These are phyloP conservation scores for Pentalonia nigronervosa DNA, from an alignment of 1,140 invertebrate genomes.

Conservation along the genomic window DNA sequence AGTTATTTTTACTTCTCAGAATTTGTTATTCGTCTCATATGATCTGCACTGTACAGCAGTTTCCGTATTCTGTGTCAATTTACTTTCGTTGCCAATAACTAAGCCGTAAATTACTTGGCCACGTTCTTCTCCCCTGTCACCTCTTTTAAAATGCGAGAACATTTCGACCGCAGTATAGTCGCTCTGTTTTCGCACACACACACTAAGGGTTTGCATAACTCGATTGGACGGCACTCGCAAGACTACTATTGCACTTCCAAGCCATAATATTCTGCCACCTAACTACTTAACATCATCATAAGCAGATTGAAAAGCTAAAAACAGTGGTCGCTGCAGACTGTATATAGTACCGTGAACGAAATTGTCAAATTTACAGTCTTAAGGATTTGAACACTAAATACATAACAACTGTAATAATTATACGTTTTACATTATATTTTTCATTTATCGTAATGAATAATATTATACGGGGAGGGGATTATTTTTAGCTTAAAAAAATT, in stretches of 20 bases:
- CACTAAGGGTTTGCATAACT: not conserved
- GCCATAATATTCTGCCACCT: constrained; percentile 2
- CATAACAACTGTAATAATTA: not conserved
- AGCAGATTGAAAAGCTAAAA: constrained; percentile 27
- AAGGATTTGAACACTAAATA: not conserved
- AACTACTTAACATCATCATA: not conserved
- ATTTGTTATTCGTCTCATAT: constrained; percentile 24
- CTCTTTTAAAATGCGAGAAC: not conserved
- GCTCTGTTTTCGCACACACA: not conserved
- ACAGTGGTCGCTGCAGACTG: not conserved
- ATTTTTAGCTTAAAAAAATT: not conserved
- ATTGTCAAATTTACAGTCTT: not conserved
- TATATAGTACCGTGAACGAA: not conserved
- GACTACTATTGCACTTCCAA: not conserved
- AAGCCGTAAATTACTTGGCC: constrained; percentile 28
- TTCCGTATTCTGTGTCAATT: constrained; percentile 15
- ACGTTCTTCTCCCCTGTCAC: not conserved
- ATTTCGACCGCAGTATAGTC: constrained; percentile 12
- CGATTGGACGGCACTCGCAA: not conserved
- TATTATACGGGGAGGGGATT: not conserved
- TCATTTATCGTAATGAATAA: not conserved
- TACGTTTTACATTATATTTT: not conserved
- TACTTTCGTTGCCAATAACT: constrained; percentile 25
- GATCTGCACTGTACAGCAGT: not conserved
- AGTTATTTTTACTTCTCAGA: too few relatives aligned